Evolutionary conservation across 2,888 invertebrate species (phyloP).

Genomic region (Formica aserva): DNA sequence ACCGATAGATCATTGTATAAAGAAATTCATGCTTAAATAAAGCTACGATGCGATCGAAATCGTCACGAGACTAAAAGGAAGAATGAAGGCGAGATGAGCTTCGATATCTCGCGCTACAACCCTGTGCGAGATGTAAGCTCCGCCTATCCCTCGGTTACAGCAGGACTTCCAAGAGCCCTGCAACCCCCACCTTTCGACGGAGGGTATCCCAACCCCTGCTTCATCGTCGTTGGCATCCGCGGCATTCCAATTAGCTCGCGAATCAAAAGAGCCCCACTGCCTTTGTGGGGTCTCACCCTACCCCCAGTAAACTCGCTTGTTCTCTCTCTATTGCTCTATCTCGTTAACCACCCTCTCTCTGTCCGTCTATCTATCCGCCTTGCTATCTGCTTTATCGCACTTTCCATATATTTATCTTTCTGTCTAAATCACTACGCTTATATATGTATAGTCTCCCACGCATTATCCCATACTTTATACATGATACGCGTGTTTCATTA

Average conservation of each 20-base stretch:
- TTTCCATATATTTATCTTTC: constrained; percentile 55
- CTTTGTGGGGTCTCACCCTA: constrained; percentile 84
- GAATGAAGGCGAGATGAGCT: constrained; percentile 71
- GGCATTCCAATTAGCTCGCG: constrained; percentile 86
- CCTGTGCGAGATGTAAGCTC: constrained; percentile 81
- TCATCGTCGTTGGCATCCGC: constrained; percentile 85
- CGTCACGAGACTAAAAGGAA: constrained; percentile 61
- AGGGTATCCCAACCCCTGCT: constrained; percentile 78
- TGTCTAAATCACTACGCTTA: constrained; percentile 50
- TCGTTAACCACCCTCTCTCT: constrained; percentile 50
- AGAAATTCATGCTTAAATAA: constrained; percentile 42
- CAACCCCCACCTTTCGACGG: constrained; percentile 62
- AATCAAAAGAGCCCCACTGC: constrained; percentile 85
- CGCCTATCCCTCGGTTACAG: constrained; percentile 80
- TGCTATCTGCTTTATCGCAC: constrained; percentile 63
- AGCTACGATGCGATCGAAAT: constrained; percentile 54
- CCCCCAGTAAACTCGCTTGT: constrained; percentile 68
- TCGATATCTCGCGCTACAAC: constrained; percentile 80
- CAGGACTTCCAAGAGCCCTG: constrained; percentile 77
- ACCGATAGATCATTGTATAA: constrained; percentile 27
- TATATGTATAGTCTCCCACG: neutral
- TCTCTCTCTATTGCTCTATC: constrained; percentile 60
- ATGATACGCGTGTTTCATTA: constrained; percentile 14
- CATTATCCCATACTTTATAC: constrained; percentile 2
- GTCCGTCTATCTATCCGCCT: constrained; percentile 59